These are phyloP conservation scores for Philhelius pedissequus DNA, from an alignment of 2,888 invertebrate genomes.

Conservation along the genomic window DNA sequence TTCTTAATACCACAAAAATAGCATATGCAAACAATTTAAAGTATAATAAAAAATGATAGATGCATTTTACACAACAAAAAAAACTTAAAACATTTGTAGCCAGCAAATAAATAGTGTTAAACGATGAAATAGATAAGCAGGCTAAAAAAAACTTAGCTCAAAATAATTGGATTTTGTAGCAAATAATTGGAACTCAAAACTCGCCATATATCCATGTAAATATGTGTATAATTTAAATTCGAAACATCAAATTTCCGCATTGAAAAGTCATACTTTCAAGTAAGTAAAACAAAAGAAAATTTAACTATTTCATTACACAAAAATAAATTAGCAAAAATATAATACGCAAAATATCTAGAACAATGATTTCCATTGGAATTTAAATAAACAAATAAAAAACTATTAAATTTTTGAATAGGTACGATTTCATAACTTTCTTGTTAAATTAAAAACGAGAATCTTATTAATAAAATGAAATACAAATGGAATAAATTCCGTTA, in stretches of 20 bases:
- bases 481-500: conserved; percentile 22
- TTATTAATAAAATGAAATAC: neutral
- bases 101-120: neutral
- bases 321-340: conserved; percentile 33
- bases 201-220: conserved; percentile 65
- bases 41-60: conserved; percentile 14
- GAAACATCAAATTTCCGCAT: conserved; percentile 16
- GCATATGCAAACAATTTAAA: conserved; percentile 8
- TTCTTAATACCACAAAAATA: neutral
- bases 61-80: neutral
- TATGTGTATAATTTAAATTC: conserved; percentile 57
- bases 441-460: conserved; percentile 12
- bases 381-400: conserved; percentile 34
- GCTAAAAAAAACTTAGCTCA: conserved; percentile 14
- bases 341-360: conserved; percentile 25
- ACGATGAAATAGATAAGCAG: neutral
- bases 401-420: conserved; percentile 26
- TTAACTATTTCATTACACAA: conserved; percentile 25
- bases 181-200: conserved; percentile 65
- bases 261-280: conserved; percentile 10
- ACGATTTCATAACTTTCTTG: conserved; percentile 31
- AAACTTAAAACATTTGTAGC: neutral
- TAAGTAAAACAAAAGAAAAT: conserved; percentile 6
- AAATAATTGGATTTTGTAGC: conserved; percentile 47
- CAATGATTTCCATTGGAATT: conserved; percentile 56